Conservation (phyloP, 2,888 invertebrate species). For the Lepeophtheirus nordmannii region DNA sequence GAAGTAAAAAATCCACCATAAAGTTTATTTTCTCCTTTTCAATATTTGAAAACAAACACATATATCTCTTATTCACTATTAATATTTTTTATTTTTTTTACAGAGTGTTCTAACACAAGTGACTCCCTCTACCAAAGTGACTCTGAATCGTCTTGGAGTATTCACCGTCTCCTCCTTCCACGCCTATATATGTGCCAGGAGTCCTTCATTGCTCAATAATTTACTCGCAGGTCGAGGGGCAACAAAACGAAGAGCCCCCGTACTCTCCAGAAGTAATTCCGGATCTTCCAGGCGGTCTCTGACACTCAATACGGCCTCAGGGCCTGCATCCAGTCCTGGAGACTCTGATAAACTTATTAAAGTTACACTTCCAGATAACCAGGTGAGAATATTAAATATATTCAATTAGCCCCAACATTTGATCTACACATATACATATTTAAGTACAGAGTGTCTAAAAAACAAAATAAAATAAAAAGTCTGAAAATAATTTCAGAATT, state of each 20-base stretch:
- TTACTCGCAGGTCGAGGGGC: constrained; percentile 75
- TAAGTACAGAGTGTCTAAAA: too few species aligned
- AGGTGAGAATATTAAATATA: constrained; percentile 31
- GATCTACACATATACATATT: too few species aligned
- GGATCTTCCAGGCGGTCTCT: constrained; percentile 28
- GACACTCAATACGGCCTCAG: constrained; percentile 33
- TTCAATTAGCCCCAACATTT: not conserved
- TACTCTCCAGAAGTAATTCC: constrained; percentile 57
- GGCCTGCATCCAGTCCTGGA: constrained; percentile 71
- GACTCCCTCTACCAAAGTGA: constrained; percentile 82
- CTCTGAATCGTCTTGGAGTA: constrained; percentile 82
- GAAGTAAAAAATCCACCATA: too few species aligned
- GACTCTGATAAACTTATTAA: constrained; percentile 65
- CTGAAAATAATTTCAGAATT: too few species aligned
- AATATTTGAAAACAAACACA: too few species aligned
- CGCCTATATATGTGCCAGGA: constrained; percentile 89
- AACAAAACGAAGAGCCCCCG: constrained; percentile 74
- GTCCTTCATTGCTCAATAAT: constrained; percentile 80
- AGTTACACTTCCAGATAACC: constrained; percentile 70
- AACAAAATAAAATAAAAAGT: too few species aligned
- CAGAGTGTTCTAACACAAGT: constrained; percentile 90
- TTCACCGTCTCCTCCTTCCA: constrained; percentile 96
- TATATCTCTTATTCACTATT: too few species aligned
- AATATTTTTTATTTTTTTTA: constrained; percentile 29
- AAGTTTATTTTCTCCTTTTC: too few species aligned